These are phyloP conservation scores for Corynorhinus townsendii DNA, from an alignment of 2,113 vertebrate species.

Conservation along the genomic window DNA sequence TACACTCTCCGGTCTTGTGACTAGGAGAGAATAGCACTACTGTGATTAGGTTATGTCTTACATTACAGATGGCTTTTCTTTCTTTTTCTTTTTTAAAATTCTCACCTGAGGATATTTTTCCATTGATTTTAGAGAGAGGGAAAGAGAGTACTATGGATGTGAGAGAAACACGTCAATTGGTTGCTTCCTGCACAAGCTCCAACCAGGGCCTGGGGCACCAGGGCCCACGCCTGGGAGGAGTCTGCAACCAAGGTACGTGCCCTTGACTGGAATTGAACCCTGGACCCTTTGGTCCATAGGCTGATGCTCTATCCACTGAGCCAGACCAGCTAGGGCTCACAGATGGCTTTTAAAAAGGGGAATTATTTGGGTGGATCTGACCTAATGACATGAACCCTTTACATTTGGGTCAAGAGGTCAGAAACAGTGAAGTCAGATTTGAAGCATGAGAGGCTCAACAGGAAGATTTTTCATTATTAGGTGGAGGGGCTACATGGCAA, in stretches of 20 bases:
- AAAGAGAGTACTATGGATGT: neutral
- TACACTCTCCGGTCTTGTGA: neutral
- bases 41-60: neutral
- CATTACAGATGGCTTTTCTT: neutral
- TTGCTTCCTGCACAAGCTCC: neutral
- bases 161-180: neutral
- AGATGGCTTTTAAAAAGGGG: neutral
- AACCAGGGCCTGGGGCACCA: too few relatives aligned
- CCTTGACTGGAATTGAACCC: neutral
- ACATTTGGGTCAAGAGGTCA: neutral
- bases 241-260: neutral
- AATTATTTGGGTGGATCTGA: neutral
- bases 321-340: neutral
- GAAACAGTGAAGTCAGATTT: neutral
- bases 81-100: neutral
- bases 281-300: neutral
- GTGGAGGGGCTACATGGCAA: neutral
- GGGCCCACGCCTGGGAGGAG: neutral
- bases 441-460: neutral
- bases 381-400: neutral
- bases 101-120: neutral
- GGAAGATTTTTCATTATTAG: neutral
- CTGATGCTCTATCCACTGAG: too few relatives aligned
- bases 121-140: neutral
- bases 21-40: neutral